Percentiles rank a stretch among this genome's conserved stretches.
Conservation (phyloP, 1,140 invertebrate genomes). For the Drosophila suzukii region DNA sequence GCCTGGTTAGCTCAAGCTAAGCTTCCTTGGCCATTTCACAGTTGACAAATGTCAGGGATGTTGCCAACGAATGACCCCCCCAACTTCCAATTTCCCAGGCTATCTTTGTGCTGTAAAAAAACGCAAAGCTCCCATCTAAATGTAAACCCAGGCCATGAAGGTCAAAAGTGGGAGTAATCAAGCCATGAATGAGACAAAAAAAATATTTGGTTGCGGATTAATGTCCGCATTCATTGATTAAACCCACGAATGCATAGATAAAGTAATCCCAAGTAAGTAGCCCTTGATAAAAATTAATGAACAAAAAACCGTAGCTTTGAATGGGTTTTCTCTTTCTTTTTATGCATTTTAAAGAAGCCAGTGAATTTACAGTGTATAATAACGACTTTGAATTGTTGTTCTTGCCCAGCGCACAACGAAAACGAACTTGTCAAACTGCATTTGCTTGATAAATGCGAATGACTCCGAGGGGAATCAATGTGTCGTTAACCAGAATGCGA, state of each 20-base stretch:
- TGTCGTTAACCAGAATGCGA: conserved; percentile 18
- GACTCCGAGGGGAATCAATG: conserved; percentile 21
- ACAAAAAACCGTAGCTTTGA: background rate
- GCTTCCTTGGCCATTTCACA: conserved; percentile 38
- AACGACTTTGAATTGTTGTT: conserved; percentile 7
- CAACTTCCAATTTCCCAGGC: conserved; percentile 26
- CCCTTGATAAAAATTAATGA: conserved; percentile 13
- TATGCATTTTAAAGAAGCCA: background rate
- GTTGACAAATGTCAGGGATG: conserved; percentile 48
- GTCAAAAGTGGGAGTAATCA: background rate
- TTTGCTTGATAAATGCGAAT: conserved; percentile 37
- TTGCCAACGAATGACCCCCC: conserved; percentile 21
- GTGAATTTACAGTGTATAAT: conserved; percentile 3
- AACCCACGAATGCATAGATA: conserved; percentile 10
- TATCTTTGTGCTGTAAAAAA: conserved; percentile 13
- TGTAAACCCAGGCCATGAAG: conserved; percentile 15
- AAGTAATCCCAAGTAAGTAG: conserved; percentile 4
- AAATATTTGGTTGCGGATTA: conserved; percentile 18
- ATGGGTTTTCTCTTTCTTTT: background rate
- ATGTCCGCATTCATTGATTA: conserved; percentile 12
- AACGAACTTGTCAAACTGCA: conserved; percentile 41
- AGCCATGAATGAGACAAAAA: conserved; percentile 4
- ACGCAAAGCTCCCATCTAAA: conserved; percentile 4
- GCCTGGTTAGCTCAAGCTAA: conserved; percentile 20
- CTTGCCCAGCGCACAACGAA: conserved; percentile 11